A percentile compares a stretch with the other conserved stretches of the same genome.
phyloP scores from a whole-genome alignment of 2,797 vertebrate genomes.

The Platyrinchus mystaceus region DNA sequence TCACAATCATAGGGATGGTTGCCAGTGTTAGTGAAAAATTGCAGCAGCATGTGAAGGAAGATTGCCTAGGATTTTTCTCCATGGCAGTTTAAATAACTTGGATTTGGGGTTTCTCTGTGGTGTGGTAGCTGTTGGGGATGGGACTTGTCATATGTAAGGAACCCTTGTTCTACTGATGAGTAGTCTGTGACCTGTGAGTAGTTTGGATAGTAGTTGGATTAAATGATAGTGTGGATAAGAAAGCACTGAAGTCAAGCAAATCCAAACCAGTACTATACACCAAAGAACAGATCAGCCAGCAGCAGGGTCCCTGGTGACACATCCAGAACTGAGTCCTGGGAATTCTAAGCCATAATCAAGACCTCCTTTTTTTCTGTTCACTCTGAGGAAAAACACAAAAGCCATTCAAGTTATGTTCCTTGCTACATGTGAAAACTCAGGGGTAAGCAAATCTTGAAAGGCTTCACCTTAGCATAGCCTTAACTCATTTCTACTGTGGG shows the following conservation, averaged over 20 bases:
- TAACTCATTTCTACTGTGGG: accelerated
- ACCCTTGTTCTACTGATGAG: neutral
- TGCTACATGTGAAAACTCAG: accelerated
- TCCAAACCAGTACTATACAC: neutral
- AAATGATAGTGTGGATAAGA: neutral
- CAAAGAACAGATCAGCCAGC: neutral
- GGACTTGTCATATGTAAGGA: neutral
- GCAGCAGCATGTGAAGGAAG: neutral
- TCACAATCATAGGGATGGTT: neutral
- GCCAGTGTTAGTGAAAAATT: neutral
- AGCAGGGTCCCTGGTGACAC: neutral
- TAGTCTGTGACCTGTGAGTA: neutral
- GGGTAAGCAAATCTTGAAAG: neutral
- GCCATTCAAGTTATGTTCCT: neutral
- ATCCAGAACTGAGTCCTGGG: neutral
- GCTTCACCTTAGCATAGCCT: neutral
- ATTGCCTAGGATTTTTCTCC: neutral
- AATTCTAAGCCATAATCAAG: neutral
- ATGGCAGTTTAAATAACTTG: neutral
- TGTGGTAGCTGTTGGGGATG: neutral
- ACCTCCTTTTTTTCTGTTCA: neutral
- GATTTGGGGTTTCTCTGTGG: neutral
- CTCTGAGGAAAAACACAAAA: neutral
- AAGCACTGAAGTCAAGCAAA: neutral
- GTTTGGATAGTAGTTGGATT: too few relatives aligned